phyloP scores from a whole-genome alignment of 2,797 vertebrate genomes.

The Austrolebias charrua region DNA sequence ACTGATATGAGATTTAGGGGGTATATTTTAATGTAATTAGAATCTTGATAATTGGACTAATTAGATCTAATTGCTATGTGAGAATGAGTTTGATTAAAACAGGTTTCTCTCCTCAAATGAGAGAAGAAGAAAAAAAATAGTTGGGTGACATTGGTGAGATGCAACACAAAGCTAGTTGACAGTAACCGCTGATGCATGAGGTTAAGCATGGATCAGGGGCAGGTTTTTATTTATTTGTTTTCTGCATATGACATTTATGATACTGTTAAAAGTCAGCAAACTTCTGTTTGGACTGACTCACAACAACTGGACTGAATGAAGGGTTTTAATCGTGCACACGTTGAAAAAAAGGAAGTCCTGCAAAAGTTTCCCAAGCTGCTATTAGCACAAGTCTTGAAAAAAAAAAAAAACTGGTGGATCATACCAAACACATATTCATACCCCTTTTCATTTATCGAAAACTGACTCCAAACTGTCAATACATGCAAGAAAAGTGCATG shows the following conservation, averaged over 20 bases:
- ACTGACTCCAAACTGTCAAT: constrained; percentile 66
- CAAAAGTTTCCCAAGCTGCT: constrained; percentile 70
- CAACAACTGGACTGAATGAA: constrained; percentile 56
- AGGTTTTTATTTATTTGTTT: too few species aligned
- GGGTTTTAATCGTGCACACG: constrained; percentile 55
- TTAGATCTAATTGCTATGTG: constrained; percentile 86
- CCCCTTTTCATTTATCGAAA: constrained; percentile 51
- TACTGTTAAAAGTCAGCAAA: constrained; percentile 35
- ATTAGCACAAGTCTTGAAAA: constrained; percentile 32
- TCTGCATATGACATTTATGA: too few species aligned
- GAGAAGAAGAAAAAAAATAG: constrained; percentile 65
- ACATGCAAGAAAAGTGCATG: constrained; percentile 54
- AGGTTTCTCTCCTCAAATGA: constrained; percentile 79
- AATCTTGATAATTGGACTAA: constrained; percentile 87
- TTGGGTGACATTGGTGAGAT: constrained; percentile 64
- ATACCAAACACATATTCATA: constrained; percentile 52
- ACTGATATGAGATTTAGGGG: constrained; percentile 88
- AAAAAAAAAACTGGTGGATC: constrained; percentile 32
- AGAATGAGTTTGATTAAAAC: constrained; percentile 88
- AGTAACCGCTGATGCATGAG: constrained; percentile 34
- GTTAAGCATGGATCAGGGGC: neutral
- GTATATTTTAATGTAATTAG: constrained; percentile 87
- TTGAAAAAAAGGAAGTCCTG: constrained; percentile 51
- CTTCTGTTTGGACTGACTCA: constrained; percentile 47
- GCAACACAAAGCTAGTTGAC: constrained; percentile 53